A percentile compares a stretch with the other conserved stretches of the same genome.
These are phyloP conservation scores for Otus sunia DNA, from an alignment of 2,113 vertebrate genomes.

Conservation along the genomic window DNA sequence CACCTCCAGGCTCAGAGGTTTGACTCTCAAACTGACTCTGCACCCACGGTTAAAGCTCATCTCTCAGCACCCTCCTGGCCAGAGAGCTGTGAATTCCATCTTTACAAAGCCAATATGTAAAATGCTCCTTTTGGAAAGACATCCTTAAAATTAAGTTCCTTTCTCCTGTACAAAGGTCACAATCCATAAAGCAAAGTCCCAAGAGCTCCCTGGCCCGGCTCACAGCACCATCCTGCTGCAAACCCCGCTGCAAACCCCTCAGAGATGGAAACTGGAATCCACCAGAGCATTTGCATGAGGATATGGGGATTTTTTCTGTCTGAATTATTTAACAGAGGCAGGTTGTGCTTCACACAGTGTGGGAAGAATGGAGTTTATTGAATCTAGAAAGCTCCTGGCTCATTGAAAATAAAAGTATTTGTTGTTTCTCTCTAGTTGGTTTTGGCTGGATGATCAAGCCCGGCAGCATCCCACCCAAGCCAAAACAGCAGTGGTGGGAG, in stretches of 20 bases:
- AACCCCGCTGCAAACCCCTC: not conserved
- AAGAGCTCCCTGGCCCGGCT: not conserved
- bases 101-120: not conserved
- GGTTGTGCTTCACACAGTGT: not conserved
- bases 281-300: fast-evolving
- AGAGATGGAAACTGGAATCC: not conserved
- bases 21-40: not conserved
- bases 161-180: not conserved
- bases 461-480: not conserved
- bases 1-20: not conserved
- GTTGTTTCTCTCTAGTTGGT: not conserved
- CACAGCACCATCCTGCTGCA: fast-evolving
- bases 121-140: not conserved
- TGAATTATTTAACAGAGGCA: not conserved
- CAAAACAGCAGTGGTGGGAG: not conserved
- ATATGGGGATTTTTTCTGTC: not conserved
- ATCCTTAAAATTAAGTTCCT: not conserved
- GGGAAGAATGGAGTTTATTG: not conserved
- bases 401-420: not conserved
- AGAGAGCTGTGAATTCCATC: not conserved
- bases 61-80: not conserved
- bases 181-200: not conserved
- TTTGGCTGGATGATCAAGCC: not conserved
- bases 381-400: not conserved
- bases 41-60: not conserved